Evolutionary conservation across 2,113 vertebrate species (phyloP).

Genomic region (Tonatia bakeri): DNA sequence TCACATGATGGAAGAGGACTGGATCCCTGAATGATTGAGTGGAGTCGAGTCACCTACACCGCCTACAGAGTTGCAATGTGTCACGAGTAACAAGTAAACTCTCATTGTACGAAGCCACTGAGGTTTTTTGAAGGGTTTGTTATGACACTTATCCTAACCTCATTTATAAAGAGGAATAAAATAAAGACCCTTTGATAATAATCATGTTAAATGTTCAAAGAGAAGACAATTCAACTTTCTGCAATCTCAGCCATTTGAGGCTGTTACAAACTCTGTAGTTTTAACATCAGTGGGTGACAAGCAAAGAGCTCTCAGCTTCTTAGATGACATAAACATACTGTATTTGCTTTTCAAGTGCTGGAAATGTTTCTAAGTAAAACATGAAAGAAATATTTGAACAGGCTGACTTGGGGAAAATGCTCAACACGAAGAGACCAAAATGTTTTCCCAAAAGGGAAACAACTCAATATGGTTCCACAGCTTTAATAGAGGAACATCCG

Average conservation of each 20-base stretch:
- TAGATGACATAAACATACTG: constrained; percentile 65
- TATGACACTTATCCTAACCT: constrained; percentile 13
- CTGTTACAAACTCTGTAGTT: constrained; percentile 61
- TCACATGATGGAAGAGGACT: background rate
- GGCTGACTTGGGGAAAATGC: constrained; percentile 47
- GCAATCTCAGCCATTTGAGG: constrained; percentile 45
- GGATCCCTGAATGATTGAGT: background rate
- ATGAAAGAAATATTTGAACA: constrained; percentile 68
- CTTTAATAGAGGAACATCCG: constrained; percentile 29
- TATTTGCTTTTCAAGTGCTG: constrained; percentile 72
- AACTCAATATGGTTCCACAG: constrained; percentile 46
- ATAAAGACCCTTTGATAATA: constrained; percentile 47
- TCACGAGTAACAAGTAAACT: background rate
- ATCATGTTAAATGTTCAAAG: constrained; percentile 47
- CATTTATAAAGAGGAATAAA: constrained; percentile 47
- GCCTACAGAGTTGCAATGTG: constrained; percentile 1
- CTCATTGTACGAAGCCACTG: constrained; percentile 7
- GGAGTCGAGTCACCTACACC: background rate
- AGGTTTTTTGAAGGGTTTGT: constrained; percentile 41
- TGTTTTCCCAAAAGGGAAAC: constrained; percentile 58
- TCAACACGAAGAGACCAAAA: constrained; percentile 50
- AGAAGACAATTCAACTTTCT: constrained; percentile 41
- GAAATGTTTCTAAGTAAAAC: constrained; percentile 66
- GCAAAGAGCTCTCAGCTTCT: constrained; percentile 56
- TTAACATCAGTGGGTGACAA: constrained; percentile 55